Percentiles rank a stretch among this genome's conserved stretches.
phyloP scores from a whole-genome alignment of 2,113 vertebrate species.

The Neolamprologus devosi region DNA sequence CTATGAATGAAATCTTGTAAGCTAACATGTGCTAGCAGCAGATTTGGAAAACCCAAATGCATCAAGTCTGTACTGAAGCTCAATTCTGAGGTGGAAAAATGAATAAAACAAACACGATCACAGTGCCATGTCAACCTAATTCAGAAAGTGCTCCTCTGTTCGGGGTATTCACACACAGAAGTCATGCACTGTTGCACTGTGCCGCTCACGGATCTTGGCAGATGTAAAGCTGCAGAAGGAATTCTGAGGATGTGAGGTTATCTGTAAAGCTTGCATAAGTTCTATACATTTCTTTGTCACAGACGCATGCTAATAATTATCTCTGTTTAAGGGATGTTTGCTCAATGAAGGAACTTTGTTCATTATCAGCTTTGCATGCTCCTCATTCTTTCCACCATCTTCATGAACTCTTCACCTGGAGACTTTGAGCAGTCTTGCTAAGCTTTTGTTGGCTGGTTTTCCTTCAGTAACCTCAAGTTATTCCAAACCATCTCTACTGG shows the following conservation, averaged over 20 bases:
- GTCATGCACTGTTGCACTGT: fast-evolving
- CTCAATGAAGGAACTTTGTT: not conserved
- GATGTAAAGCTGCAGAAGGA: not conserved
- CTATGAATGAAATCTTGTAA: not conserved
- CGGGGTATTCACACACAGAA: not conserved
- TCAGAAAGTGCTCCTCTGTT: not conserved
- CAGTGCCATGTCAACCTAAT: not conserved
- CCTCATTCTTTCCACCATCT: not conserved
- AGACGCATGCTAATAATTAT: not conserved
- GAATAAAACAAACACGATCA: not conserved
- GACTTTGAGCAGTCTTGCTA: not conserved
- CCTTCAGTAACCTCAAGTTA: not conserved
- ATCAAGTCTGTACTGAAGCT: not conserved
- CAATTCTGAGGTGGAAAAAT: not conserved
- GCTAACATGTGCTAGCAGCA: not conserved
- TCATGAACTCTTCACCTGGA: not conserved
- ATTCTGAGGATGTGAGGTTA: not conserved
- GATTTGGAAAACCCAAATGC: not conserved
- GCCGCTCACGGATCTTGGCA: fast-evolving
- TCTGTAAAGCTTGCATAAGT: fast-evolving
- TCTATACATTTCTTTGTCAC: not conserved
- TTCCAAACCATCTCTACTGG: not conserved
- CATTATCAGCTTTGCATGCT: not conserved
- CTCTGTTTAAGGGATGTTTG: fast-evolving
- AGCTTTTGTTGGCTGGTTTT: not conserved